Evolutionary conservation across 2,797 vertebrate genomes (phyloP).

Genomic region (Nasua narica): DNA sequence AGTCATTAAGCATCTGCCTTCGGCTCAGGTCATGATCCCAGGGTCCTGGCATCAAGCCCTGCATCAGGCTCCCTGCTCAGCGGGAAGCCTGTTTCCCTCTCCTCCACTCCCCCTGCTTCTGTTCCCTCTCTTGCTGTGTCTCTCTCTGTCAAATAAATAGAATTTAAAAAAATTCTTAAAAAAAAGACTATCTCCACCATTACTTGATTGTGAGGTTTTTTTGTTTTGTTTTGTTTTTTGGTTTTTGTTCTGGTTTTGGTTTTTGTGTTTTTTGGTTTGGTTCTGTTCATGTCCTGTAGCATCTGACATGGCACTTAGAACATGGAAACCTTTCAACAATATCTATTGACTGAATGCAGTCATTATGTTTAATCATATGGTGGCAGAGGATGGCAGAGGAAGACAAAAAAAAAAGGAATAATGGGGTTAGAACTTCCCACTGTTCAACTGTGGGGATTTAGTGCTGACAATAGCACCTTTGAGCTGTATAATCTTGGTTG

Average conservation of each 20-base stretch:
- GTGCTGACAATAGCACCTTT: background rate
- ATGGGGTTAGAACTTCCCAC: background rate
- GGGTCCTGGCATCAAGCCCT: no score
- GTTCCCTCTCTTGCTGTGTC: no score
- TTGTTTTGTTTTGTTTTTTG: no score
- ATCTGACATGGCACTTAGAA: background rate
- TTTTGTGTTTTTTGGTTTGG: background rate
- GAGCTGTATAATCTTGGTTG: background rate
- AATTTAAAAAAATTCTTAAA: no score
- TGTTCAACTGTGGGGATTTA: background rate
- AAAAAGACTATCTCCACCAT: background rate
- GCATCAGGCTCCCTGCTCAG: no score
- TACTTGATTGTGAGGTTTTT: background rate
- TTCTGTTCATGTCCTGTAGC: background rate
- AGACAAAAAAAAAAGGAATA: background rate
- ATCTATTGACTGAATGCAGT: background rate
- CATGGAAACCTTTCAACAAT: background rate
- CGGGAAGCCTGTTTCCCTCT: no score
- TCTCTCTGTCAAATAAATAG: no score
- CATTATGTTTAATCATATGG: background rate
- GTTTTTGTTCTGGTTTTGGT: no score
- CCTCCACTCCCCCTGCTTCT: no score
- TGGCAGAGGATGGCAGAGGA: fast-evolving
- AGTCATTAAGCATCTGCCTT: no score
- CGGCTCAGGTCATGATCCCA: no score